These are phyloP conservation scores for Tiphia femorata DNA, from an alignment of 2,888 invertebrate genomes.

Conservation along the genomic window DNA sequence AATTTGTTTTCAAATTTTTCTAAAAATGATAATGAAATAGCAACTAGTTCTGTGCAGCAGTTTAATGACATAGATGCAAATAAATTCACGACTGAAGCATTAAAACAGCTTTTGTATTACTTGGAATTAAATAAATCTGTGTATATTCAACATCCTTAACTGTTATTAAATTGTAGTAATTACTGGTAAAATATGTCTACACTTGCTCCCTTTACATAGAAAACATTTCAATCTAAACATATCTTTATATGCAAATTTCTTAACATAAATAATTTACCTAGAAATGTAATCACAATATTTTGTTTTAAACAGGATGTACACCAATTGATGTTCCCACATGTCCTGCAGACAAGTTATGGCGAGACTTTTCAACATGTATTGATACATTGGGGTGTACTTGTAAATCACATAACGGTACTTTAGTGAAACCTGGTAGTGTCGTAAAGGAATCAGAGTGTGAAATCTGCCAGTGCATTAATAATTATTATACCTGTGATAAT, in stretches of 20 bases:
- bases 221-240: background rate
- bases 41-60: too few relatives aligned
- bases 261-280: background rate
- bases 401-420: conserved; percentile 74
- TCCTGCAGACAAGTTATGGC: conserved; percentile 75
- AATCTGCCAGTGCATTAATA: conserved; percentile 85
- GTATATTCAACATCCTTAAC: too few relatives aligned
- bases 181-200: background rate
- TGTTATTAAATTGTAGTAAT: too few relatives aligned
- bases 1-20: too few relatives aligned
- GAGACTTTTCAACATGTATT: conserved; percentile 82
- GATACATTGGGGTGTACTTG: conserved; percentile 82
- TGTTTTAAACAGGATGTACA: conserved; percentile 41
- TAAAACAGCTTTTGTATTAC: too few relatives aligned
- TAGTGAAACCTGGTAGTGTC: conserved; percentile 81
- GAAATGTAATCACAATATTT: background rate
- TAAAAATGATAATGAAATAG: too few relatives aligned
- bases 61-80: too few relatives aligned
- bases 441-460: conserved; percentile 75
- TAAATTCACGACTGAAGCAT: too few relatives aligned
- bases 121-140: too few relatives aligned
- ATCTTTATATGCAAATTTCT: background rate
- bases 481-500: conserved; percentile 79
- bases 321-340: conserved; percentile 67
- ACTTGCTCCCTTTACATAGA: background rate